These are phyloP conservation scores for Steinernema khuongi DNA, from an alignment of 1,140 invertebrate species.

Conservation along the genomic window DNA sequence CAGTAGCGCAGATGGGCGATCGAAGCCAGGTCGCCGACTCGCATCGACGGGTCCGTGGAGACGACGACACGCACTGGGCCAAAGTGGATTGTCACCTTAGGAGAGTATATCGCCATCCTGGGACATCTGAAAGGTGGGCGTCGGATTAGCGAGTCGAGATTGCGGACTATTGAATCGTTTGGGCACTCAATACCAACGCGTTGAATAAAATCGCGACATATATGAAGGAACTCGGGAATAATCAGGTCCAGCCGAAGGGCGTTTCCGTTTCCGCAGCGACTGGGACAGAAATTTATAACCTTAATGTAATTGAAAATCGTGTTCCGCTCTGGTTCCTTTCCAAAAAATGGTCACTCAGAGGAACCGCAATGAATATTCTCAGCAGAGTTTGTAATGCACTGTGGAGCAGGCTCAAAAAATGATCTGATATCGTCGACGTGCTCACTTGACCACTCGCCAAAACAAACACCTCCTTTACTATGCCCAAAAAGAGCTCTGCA, in stretches of 20 bases:
- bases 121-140: background rate
- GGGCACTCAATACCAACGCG: no score
- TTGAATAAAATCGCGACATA: no score
- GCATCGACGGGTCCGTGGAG: background rate
- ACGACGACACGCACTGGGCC: background rate
- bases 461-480: background rate
- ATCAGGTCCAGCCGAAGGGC: no score
- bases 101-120: background rate
- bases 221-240: no score
- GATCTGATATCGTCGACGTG: background rate
- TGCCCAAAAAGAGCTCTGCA: background rate
- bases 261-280: no score
- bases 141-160: background rate
- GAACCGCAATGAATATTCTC: no score
- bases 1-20: background rate
- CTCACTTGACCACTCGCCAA: background rate
- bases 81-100: background rate
- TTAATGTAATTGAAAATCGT: no score
- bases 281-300: no score
- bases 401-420: background rate
- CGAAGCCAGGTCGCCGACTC: conserved; percentile 3
- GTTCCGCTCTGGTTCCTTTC: no score
- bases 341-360: no score
- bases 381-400: background rate
- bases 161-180: background rate